Percentiles rank a stretch among this genome's conserved stretches.
Conservation (phyloP, 1,140 invertebrate genomes). For the Sweltsa coloradensis region DNA sequence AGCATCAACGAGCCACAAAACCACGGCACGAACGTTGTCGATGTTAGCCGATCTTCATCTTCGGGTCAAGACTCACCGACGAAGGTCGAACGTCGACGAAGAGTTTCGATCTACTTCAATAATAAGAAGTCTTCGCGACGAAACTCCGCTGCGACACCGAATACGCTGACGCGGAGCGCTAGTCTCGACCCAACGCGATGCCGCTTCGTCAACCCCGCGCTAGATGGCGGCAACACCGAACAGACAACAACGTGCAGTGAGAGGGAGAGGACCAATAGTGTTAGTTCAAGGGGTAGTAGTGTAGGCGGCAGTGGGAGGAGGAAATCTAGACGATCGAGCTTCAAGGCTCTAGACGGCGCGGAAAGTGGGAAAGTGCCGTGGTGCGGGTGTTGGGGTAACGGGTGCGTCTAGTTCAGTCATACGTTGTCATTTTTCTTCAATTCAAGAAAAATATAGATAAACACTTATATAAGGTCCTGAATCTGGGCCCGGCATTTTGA, state of each 20-base stretch:
- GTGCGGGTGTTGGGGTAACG: constrained; percentile 81
- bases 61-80: constrained; percentile 31
- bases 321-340: no score
- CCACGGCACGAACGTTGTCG: constrained; percentile 8
- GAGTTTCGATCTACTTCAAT: constrained; percentile 25
- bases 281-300: constrained; percentile 40
- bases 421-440: no score
- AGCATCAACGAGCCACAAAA: not conserved
- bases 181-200: not conserved
- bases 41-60: constrained; percentile 31
- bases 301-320: constrained; percentile 38
- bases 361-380: constrained; percentile 60
- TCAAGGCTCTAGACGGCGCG: constrained; percentile 37
- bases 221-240: constrained; percentile 18
- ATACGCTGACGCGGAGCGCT: not conserved
- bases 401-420: constrained; percentile 61
- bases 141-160: no score
- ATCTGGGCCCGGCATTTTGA: no score
- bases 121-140: constrained; percentile 19
- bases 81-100: constrained; percentile 23
- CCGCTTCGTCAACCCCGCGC: not conserved
- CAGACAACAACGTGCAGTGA: constrained; percentile 41
- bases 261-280: constrained; percentile 53
- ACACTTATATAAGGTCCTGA: no score
- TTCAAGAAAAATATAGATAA: no score